Evolutionary conservation across 2,888 invertebrate species (phyloP).

Genomic region (Caradrina kadenii): DNA sequence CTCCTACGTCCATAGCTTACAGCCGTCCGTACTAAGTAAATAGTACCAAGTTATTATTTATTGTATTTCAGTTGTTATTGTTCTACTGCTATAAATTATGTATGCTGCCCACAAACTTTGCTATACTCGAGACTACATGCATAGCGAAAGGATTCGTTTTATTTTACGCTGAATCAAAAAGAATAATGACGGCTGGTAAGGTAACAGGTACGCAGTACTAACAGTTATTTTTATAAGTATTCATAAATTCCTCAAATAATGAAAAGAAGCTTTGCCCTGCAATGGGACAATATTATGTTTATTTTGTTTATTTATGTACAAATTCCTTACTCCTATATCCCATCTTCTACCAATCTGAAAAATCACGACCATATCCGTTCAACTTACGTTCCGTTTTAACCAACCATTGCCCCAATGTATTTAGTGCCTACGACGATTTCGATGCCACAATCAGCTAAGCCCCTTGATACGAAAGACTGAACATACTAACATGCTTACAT

Average conservation of each 20-base stretch:
- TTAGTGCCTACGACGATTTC: slow-evolving; percentile 19
- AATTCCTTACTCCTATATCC: neutral
- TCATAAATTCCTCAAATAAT: neutral
- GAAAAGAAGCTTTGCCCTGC: no score
- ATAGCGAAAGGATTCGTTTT: slow-evolving; percentile 15
- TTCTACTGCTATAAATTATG: slow-evolving; percentile 48
- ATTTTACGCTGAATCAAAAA: neutral
- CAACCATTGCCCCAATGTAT: slow-evolving; percentile 24
- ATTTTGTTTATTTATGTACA: neutral
- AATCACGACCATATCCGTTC: slow-evolving; percentile 18
- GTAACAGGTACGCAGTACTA: neutral
- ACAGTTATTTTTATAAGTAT: neutral
- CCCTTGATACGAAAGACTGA: slow-evolving; percentile 26
- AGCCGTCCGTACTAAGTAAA: slow-evolving; percentile 55
- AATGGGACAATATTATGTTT: no score
- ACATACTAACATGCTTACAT: slow-evolving; percentile 24
- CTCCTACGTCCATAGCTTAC: slow-evolving; percentile 52
- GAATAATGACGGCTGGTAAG: neutral
- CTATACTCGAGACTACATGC: slow-evolving; percentile 14
- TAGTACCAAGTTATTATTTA: slow-evolving; percentile 58
- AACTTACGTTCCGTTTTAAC: slow-evolving; percentile 25
- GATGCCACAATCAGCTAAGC: slow-evolving; percentile 29
- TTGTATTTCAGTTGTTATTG: slow-evolving; percentile 59
- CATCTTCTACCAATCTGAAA: neutral
- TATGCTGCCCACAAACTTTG: slow-evolving; percentile 42